A percentile compares a stretch with the other conserved stretches of the same genome.
Conservation (phyloP, 2,888 invertebrate genomes). For the Trypoxylon attenuatum region DNA sequence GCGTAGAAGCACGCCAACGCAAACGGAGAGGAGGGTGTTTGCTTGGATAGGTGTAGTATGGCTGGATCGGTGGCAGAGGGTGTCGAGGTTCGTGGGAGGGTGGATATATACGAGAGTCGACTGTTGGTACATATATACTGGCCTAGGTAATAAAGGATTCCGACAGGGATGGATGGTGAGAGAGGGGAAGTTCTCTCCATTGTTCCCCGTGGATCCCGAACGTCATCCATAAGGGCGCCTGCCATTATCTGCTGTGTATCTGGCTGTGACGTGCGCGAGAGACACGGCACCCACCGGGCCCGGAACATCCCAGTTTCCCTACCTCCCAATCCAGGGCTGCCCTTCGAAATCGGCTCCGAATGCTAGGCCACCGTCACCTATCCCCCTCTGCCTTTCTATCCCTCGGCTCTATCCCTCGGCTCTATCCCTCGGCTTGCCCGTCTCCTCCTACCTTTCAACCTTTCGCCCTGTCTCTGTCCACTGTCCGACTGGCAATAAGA, state of each 20-base stretch:
- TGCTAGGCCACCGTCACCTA: neutral
- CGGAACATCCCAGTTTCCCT: conserved; percentile 34
- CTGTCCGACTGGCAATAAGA: conserved; percentile 46
- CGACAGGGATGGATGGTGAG: conserved; percentile 69
- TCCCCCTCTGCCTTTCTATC: neutral
- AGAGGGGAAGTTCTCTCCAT: conserved; percentile 60
- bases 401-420: no score
- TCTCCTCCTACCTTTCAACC: no score
- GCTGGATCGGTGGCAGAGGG: neutral
- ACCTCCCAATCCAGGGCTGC: conserved; percentile 38
- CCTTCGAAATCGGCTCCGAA: conserved; percentile 24
- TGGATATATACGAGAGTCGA: conserved; percentile 47
- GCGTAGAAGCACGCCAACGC: no score
- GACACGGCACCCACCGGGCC: conserved; percentile 19
- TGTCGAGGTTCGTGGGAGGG: conserved; percentile 15
- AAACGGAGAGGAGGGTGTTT: no score
- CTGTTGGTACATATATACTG: conserved; percentile 52
- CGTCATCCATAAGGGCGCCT: conserved; percentile 70
- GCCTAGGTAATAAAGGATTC: conserved; percentile 72
- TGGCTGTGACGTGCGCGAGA: conserved; percentile 39
- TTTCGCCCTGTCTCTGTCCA: neutral
- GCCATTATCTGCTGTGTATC: conserved; percentile 68
- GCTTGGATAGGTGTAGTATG: no score
- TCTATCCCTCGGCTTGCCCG: no score
- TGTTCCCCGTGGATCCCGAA: conserved; percentile 70